These are phyloP conservation scores for Macrotus californicus DNA, from an alignment of 2,113 vertebrate genomes.

Conservation along the genomic window DNA sequence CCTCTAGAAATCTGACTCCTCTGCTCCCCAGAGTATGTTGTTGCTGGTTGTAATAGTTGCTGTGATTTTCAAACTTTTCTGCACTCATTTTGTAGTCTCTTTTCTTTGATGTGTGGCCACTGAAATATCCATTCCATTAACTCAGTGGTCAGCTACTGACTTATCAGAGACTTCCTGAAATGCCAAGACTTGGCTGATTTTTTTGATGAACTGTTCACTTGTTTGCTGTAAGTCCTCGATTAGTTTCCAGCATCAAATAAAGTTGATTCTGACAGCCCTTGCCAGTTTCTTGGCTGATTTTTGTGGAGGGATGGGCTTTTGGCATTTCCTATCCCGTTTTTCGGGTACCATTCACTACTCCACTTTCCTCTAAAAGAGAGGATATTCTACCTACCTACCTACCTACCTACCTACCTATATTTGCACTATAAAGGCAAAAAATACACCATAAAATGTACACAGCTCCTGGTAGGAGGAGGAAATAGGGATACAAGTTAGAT, in stretches of 20 bases:
- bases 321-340: not conserved
- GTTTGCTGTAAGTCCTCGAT: not conserved
- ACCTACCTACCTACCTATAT: not conserved
- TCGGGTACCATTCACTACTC: not conserved
- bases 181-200: not conserved
- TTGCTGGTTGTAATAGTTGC: not conserved
- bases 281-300: not conserved
- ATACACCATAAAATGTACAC: not conserved
- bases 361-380: not conserved
- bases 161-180: not conserved
- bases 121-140: not conserved
- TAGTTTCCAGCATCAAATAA: not conserved
- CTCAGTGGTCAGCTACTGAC: not conserved
- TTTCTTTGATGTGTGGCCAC: not conserved
- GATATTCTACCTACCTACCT: not conserved
- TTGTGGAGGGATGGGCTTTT: not conserved
- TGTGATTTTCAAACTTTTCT: not conserved
- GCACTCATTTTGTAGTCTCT: not conserved
- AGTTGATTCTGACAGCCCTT: not conserved
- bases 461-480: not conserved
- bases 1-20: not conserved
- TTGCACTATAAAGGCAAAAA: not conserved
- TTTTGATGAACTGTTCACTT: not conserved
- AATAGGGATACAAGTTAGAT: not conserved
- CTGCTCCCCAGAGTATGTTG: not conserved